A percentile compares a stretch with the other conserved stretches of the same genome.
Evolutionary conservation across 2,888 invertebrate species (phyloP).

Genomic region (Agonopterix subpropinquella): DNA sequence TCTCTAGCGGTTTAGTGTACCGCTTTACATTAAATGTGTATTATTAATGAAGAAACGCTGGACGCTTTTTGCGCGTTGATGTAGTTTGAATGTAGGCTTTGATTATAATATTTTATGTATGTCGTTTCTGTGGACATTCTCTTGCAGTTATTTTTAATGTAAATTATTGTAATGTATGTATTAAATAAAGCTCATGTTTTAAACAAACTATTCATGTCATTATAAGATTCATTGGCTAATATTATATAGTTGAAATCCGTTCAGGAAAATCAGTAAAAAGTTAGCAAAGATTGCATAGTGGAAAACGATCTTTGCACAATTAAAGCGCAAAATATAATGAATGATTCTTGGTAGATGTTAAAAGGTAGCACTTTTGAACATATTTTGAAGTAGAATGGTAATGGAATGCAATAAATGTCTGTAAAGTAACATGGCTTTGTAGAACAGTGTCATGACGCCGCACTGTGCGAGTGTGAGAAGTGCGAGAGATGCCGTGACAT

Average conservation of each 20-base stretch:
- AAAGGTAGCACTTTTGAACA: slow-evolving; percentile 61
- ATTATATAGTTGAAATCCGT: slow-evolving; percentile 11
- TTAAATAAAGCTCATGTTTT: slow-evolving; percentile 43
- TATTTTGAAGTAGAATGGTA: slow-evolving; percentile 61
- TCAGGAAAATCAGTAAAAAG: not conserved
- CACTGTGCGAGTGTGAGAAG: not conserved
- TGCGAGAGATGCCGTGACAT: not conserved
- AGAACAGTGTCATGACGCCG: slow-evolving; percentile 11
- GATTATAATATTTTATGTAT: slow-evolving; percentile 54
- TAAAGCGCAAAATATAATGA: slow-evolving; percentile 30
- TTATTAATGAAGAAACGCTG: slow-evolving; percentile 38
- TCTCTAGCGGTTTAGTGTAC: slow-evolving; percentile 54
- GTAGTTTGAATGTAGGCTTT: slow-evolving; percentile 60
- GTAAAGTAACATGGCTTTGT: slow-evolving; percentile 42
- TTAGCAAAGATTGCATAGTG: not conserved
- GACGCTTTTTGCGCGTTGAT: slow-evolving; percentile 70
- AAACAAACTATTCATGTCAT: slow-evolving; percentile 37
- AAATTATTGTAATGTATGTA: slow-evolving; percentile 61
- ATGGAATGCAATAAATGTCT: slow-evolving; percentile 63
- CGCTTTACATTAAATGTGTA: slow-evolving; percentile 61
- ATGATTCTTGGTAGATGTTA: slow-evolving; percentile 38
- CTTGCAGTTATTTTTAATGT: slow-evolving; percentile 59
- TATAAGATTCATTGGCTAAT: slow-evolving; percentile 31
- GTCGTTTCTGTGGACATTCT: slow-evolving; percentile 57
- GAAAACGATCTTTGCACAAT: slow-evolving; percentile 1